Base-by-base conservation (phyloP, 92 coral and sea anemone species). In the Phenganax marumi region DNA sequence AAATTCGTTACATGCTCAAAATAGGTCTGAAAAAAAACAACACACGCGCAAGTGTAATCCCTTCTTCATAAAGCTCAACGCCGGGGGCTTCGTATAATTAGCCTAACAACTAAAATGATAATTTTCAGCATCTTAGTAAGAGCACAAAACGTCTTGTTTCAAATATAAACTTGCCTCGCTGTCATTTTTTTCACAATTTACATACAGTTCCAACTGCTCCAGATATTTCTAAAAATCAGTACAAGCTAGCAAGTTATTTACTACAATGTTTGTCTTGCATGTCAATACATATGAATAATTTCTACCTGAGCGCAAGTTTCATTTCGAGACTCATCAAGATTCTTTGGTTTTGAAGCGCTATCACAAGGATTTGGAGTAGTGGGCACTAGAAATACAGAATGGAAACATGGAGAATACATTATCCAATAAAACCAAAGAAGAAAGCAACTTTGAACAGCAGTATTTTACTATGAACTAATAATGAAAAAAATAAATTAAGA, bases 261-360 rank as follows among this genome's bases (percentile, higher is more conserved):
- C 10, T 18, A 1, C 6, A 63, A 63, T 3, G 26, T 1, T 18
- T 18, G 70, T 18, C 22, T 63, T 63, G 22, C 6, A 61, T 7
- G 3, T 23, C 21, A 18, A 63, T 10, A 63, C n/a, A 12, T 10
- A 18, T 12, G 70, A 12, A 63, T 10, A 39, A 12, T 1, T 63
- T 63, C 49, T 75, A 75, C 80, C 80, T 17, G 65, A 8, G 80
- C 80, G 48, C 80, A 75, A 5, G 66, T 48, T 21, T 53, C 80
- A 75, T 75, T 46, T 10, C 7, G 13, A 19, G 66, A 75, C 6
- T 10, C 26, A 10, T 52, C 47, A 17, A 52, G 47, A 49, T 52
- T 50, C 14, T 47, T 75, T 10, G 80, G 80, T 17, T 23, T 53
- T 18, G 7, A 8, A 9, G 50, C 80, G 25, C 55, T 24, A 6